Evolutionary conservation across 1,140 invertebrate genomes (phyloP), one percentile per base, ranked within the genome.

Genomic region (Drosophila sp.): DNA sequence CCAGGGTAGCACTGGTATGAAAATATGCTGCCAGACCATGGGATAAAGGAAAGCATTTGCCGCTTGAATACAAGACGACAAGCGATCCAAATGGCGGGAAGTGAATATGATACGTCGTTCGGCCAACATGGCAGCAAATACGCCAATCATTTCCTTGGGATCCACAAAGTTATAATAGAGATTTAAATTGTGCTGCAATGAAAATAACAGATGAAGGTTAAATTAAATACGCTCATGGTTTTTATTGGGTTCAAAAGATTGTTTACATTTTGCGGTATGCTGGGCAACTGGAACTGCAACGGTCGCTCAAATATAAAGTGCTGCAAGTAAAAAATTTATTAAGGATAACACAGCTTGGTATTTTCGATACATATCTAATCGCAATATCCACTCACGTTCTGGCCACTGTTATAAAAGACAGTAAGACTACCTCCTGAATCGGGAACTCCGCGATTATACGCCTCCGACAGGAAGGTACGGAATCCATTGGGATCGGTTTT

Each of bases 11-110:
- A 98, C 96, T 32, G 98, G 98, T 92, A 99, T 99, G 91, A 97
- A 99, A 86, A 99, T 97, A 89, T 99, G 98, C 92, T 99, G 98
- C 98, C 98, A 99, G 76, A 96, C 96, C 97, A 99, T 98, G 3
- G 98, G 98, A 93, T 98, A 99, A 32, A 99, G 95, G 33, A 99
- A 94, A 66, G 97, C 95, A 91, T 98, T 98, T 5, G 97, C 97
- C 4, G 98, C 97, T 92, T 99, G 97, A 17, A 99, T 96, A 90
- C 98, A 98, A 1, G 98, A 97, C 72, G 97, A 98, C 47, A 99
- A 93, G 66, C 97, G 94, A 79, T 96, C 97, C 64, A 98, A 93
- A 91, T 96, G 96, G 71, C 95, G 96, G 0, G 98, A 98, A 4
- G 96, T 97, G 73, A 99, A 96, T 62, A 99, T 95, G 69, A 99